Evolutionary conservation across 1,140 invertebrate genomes (phyloP).

Genomic region (Drosophila cardini): DNA sequence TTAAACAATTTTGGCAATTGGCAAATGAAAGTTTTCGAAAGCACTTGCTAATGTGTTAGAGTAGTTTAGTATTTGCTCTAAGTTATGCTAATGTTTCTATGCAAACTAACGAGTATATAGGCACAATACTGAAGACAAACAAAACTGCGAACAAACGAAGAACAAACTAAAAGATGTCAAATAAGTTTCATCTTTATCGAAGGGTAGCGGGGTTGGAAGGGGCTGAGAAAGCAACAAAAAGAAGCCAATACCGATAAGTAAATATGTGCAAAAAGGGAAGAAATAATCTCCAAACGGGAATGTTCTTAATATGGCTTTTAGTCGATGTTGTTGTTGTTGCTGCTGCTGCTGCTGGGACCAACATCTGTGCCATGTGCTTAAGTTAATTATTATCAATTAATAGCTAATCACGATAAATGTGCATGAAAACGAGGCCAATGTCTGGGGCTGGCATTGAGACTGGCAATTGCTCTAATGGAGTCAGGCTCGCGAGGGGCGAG

Average conservation of each 20-base stretch:
- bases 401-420: constrained; percentile 83
- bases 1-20: neutral
- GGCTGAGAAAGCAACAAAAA: constrained; percentile 18
- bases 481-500: neutral
- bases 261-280: neutral
- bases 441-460: constrained; percentile 5
- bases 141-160: neutral
- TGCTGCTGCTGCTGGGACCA: constrained; percentile 33
- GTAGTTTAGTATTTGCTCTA: neutral
- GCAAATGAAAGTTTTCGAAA: neutral
- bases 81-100: constrained; percentile 32
- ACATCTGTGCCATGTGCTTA: constrained; percentile 75
- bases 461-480: constrained; percentile 16
- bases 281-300: constrained; percentile 47
- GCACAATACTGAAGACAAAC: constrained; percentile 8
- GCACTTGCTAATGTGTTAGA: constrained; percentile 17
- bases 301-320: constrained; percentile 54
- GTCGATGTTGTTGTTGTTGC: constrained; percentile 19
- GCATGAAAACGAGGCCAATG: constrained; percentile 67
- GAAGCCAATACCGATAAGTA: constrained; percentile 35
- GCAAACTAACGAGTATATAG: neutral
- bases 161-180: constrained; percentile 14
- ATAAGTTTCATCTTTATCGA: constrained; percentile 1
- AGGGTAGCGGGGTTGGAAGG: neutral
- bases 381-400: constrained; percentile 84